phyloP scores from a whole-genome alignment of 2,888 invertebrate species.

The Meta bourneti region DNA sequence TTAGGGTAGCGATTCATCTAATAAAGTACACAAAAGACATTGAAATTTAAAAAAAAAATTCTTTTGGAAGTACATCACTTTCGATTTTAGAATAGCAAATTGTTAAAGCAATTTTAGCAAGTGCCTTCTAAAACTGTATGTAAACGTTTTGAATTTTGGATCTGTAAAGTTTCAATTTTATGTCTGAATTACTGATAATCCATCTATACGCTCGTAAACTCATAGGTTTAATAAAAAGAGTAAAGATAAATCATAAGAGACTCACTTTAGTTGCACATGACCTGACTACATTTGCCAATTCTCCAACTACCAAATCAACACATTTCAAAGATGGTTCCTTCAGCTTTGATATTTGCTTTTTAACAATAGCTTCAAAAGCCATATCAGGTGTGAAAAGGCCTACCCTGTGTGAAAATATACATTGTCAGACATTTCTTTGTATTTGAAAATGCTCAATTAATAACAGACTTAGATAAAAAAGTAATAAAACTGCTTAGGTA shows the following conservation, averaged over 20 bases:
- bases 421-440: not conserved
- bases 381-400: slow-evolving; percentile 99
- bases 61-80: too few relatives aligned
- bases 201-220: not conserved
- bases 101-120: too few relatives aligned
- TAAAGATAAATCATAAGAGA: not conserved
- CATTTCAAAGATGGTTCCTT: slow-evolving; percentile 99
- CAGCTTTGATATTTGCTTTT: slow-evolving; percentile 96
- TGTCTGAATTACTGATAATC: too few relatives aligned
- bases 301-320: slow-evolving; percentile 97
- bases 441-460: not conserved
- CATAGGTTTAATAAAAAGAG: slow-evolving; percentile 5
- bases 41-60: not conserved
- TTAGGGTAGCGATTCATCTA: slow-evolving; percentile 98
- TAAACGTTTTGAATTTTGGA: too few relatives aligned
- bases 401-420: slow-evolving; percentile 84
- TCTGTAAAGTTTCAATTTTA: too few relatives aligned
- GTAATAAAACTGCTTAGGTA: not conserved
- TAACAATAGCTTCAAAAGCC: slow-evolving; percentile 99
- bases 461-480: not conserved
- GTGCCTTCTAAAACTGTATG: too few relatives aligned
- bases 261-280: slow-evolving; percentile 91
- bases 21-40: slow-evolving; percentile 37
- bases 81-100: too few relatives aligned
- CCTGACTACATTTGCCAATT: slow-evolving; percentile 96